Evolutionary conservation across 2,797 vertebrate species (phyloP).

Genomic region (Phoeniculus purpureus): DNA sequence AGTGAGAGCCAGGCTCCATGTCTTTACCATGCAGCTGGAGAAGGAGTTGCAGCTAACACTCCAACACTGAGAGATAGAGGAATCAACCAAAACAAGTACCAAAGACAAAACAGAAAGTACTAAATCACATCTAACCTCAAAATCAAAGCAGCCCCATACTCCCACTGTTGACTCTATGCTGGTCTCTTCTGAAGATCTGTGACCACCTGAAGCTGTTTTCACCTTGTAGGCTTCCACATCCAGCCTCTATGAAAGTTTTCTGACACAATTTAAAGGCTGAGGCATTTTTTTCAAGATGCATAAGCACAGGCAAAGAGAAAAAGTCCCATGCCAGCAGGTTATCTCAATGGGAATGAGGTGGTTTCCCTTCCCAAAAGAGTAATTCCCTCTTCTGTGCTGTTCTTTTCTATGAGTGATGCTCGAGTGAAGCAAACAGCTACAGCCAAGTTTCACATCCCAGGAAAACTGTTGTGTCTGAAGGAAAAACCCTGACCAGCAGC

Average conservation of each 20-base stretch:
- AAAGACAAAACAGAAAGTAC: neutral
- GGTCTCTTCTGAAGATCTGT: neutral
- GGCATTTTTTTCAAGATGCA: neutral
- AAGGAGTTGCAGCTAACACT: neutral
- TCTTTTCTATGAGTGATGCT: neutral
- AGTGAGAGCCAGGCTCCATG: fast-evolving
- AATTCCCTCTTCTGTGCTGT: neutral
- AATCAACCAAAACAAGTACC: neutral
- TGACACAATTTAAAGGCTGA: neutral
- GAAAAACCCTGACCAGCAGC: neutral
- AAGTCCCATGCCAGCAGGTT: fast-evolving
- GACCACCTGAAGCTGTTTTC: neutral
- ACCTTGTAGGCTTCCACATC: neutral
- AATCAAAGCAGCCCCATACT: neutral
- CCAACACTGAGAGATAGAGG: neutral
- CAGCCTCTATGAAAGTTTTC: neutral
- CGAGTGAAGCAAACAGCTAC: neutral
- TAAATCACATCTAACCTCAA: neutral
- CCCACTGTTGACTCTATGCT: fast-evolving
- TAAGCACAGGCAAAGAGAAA: neutral
- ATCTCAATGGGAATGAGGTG: neutral
- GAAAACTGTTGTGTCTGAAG: conserved; percentile 12
- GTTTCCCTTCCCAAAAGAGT: neutral
- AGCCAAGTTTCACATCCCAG: neutral
- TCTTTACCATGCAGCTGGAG: neutral